Evolutionary conservation across 2,888 invertebrate genomes (phyloP).

Genomic region (Synanthedon tipuliformis): DNA sequence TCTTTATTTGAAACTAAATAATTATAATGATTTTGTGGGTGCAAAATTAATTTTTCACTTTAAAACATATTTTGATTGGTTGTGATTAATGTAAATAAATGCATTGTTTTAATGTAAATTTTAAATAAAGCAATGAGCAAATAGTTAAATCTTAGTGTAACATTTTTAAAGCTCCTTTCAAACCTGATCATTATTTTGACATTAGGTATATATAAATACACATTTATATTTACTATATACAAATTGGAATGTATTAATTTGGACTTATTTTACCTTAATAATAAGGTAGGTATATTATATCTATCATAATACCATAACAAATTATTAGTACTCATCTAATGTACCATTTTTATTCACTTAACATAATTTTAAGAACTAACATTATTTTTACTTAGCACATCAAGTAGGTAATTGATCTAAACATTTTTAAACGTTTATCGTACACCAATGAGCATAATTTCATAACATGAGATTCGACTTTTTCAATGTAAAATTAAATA

Average conservation of each 20-base stretch:
- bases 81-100: constrained; percentile 30
- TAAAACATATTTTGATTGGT: not conserved
- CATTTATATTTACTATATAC: constrained; percentile 53
- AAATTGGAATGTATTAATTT: constrained; percentile 57
- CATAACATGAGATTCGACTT: not conserved
- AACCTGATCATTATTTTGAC: constrained; percentile 31
- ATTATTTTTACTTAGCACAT: constrained; percentile 33
- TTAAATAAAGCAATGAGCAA: constrained; percentile 52
- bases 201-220: constrained; percentile 25
- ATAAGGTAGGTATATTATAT: constrained; percentile 44
- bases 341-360: not conserved
- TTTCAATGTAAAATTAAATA: not conserved
- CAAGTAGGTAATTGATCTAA: constrained; percentile 37
- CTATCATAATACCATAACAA: constrained; percentile 31
- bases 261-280: constrained; percentile 51
- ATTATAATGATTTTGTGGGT: not conserved
- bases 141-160: constrained; percentile 41
- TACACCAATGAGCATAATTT: constrained; percentile 34
- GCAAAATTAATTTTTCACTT: not conserved
- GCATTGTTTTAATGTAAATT: constrained; percentile 26
- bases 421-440: constrained; percentile 41
- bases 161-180: constrained; percentile 55
- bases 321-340: constrained; percentile 61
- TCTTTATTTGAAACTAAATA: too few species aligned
- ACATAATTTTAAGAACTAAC: constrained; percentile 1